Conservation (phyloP, 2,113 vertebrate genomes). For the Ranitomeya imitator region DNA sequence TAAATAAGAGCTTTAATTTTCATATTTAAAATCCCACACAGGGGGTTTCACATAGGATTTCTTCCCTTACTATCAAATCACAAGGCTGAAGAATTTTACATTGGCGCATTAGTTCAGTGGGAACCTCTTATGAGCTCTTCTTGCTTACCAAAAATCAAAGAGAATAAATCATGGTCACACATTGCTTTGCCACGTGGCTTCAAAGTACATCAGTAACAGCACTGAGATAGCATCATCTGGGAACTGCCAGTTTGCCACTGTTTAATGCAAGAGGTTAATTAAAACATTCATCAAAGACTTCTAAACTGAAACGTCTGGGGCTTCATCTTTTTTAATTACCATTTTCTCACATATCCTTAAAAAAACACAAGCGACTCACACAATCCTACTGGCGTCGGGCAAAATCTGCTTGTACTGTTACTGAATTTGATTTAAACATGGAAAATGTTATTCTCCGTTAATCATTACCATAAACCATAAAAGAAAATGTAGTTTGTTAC, state of each 20-base stretch:
- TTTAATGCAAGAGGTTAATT: slow-evolving; percentile 70
- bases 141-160: slow-evolving; percentile 39
- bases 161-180: slow-evolving; percentile 51
- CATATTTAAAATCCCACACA: background rate
- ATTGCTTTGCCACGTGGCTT: background rate
- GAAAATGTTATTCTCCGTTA: slow-evolving; percentile 7
- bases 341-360: slow-evolving; percentile 39
- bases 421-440: background rate
- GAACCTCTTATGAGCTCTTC: slow-evolving; percentile 4
- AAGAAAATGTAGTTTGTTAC: background rate
- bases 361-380: slow-evolving; percentile 31
- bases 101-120: slow-evolving; percentile 17
- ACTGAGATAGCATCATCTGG: slow-evolving; percentile 54
- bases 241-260: slow-evolving; percentile 61
- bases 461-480: background rate
- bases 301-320: slow-evolving; percentile 62
- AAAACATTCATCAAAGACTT: slow-evolving; percentile 69
- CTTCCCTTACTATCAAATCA: slow-evolving; percentile 2
- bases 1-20: background rate
- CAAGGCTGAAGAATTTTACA: background rate
- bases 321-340: slow-evolving; percentile 69
- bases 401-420: background rate
- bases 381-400: background rate
- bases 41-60: background rate
- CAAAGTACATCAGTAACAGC: accelerated